Evolutionary conservation across 2,113 vertebrate species (phyloP), one percentile per base, ranked within the genome.

Genomic region (Odobenus rosmarus): DNA sequence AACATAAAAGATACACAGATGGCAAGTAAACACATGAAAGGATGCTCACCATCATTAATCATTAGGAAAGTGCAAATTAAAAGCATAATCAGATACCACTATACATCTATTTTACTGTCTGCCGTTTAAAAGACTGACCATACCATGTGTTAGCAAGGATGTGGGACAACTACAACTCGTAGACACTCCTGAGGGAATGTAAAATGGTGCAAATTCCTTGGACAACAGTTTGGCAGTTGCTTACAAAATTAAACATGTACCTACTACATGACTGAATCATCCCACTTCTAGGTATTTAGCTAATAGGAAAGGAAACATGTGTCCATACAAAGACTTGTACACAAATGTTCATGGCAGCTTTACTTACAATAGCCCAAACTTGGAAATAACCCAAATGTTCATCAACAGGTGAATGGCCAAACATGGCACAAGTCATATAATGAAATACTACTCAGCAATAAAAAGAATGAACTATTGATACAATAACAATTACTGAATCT

Each of bases 61-160:
- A 84, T 6, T 88, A 59, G 69, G 28, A n/a, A 93, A 79, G 72
- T 72, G 33, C 51, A 95, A 95, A 93, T 64, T 55, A 90, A 97
- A 90, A n/a, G 9, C 14, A 46, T 33, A 96, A 59, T 46, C 46
- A 57, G 61, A 83, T 42, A 77, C 39, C 18, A 67, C 9, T n/a
- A 46, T 36, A 76, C 12, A 84, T 2, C 28, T 91, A 36, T 84
- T 61, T 46, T 19, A 69, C 62, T 71, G 26, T 72, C 26, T 90
- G 8, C 26, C 79, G 39, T 62, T 69, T 69, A n/a, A 69, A 84
- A 93, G 53, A 88, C n/a, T 67, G 15, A 80, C 49, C 42, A 19
- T 51, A 55, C 33, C n/a, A 59, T 19, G 5, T 79, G 46, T 42
- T 87, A 46, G 5, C 57, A 92, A 92, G 51, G 42, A n/a, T 55